These are phyloP conservation scores for Ammodytes dubius DNA, from an alignment of 2,113 vertebrate genomes.

Conservation along the genomic window DNA sequence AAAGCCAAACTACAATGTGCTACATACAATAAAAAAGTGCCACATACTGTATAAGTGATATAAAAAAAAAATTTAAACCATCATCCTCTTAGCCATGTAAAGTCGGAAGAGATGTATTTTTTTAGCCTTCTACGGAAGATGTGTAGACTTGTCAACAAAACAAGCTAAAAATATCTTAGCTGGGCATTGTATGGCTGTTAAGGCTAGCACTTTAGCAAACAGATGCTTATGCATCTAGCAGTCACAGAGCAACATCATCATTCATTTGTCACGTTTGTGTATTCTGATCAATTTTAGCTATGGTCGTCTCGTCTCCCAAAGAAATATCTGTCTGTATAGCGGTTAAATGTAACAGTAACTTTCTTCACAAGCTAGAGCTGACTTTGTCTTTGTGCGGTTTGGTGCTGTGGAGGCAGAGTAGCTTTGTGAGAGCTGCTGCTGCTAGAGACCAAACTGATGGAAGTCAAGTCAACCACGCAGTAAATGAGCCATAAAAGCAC, in stretches of 20 bases:
- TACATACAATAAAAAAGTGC: no score
- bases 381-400: not conserved
- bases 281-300: not conserved
- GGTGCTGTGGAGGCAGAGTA: not conserved
- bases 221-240: not conserved
- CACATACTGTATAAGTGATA: no score
- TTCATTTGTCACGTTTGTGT: slow-evolving; percentile 2
- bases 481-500: not conserved
- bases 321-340: not conserved
- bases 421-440: not conserved
- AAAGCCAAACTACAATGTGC: no score
- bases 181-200: not conserved
- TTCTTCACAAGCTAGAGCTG: not conserved
- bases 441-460: not conserved
- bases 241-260: not conserved
- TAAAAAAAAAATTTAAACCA: no score
- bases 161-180: not conserved
- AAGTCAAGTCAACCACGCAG: not conserved
- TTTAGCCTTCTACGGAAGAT: no score
- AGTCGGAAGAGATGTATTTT: no score
- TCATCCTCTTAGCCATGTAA: no score
- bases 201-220: not conserved
- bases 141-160: not conserved
- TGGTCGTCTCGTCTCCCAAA: not conserved
- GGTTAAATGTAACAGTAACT: not conserved